Base-by-base conservation (phyloP, 2,797 vertebrate genomes). In the Synaphobranchus kaupii region DNA sequence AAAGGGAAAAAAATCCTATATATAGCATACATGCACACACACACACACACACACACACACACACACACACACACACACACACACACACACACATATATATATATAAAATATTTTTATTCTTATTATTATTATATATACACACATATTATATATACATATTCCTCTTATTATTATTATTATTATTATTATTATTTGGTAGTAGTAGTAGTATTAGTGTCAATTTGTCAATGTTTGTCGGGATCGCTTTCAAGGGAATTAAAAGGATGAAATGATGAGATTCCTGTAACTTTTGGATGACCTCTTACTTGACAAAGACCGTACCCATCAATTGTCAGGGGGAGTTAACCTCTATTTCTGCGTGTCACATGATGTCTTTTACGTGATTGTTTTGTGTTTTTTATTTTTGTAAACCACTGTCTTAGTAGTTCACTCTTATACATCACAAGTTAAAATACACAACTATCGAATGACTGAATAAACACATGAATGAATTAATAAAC, bases 281-380 rank as follows among this genome's bases (percentile, higher is more conserved):
- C 95, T 96, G 96, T 99, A 99, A 99, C 98, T 99, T 99, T 97
- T 97, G 95, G 95, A 96, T 99, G 98, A 99, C 98, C 98, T 39
- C 95, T 97, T 95, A 91, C 90, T 89, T 96, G 95, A 99, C 98
- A 99, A 99, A 99, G 98, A 96, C 97, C 91, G 90, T 96, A 91
- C 93, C 93, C 95, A 95, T 96, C 96, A 96, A 95, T 96, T 96
- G 96, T 96, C 94, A 90, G 60, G 91, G 84, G 92, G 94, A 95
- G 94, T 96, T 96, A 94, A 95, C 91, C 90, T 86, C 91, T 90
- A 93, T 94, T 93, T 91, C 95, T 95, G 95, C 94, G 94, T 95
- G 94, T 93, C 94, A 87, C 87, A 87, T 94, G 94, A 94, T 93
- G 95, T 95, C 95, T 95, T 91, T 88, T 93, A 95, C 95, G 8